These are phyloP conservation scores for Sylvia atricapilla DNA, from an alignment of 2,113 vertebrate genomes.

Conservation along the genomic window DNA sequence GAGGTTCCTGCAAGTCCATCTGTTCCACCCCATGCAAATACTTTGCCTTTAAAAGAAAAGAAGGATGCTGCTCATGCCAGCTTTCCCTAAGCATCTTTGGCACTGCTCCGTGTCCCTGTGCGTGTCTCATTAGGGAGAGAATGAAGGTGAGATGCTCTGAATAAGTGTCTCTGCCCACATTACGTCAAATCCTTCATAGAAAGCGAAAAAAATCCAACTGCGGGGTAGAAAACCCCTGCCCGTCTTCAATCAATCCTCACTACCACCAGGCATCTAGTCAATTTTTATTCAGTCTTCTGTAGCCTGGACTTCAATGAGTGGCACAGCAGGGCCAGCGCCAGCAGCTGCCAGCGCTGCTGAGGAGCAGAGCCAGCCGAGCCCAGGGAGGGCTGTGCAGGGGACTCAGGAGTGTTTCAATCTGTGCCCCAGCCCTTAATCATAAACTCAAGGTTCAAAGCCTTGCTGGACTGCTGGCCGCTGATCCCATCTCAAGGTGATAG, in stretches of 20 bases:
- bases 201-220: constrained; percentile 84
- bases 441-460: constrained; percentile 75
- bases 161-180: constrained; percentile 58
- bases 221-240: constrained; percentile 82
- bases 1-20: not conserved
- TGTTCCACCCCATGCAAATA: not conserved
- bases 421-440: constrained; percentile 76
- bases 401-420: constrained; percentile 54
- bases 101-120: not conserved
- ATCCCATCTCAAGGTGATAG: constrained; percentile 82
- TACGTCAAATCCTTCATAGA: constrained; percentile 82
- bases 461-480: constrained; percentile 67
- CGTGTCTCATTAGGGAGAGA: constrained; percentile 50
- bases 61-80: not conserved
- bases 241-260: constrained; percentile 85
- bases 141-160: constrained; percentile 35
- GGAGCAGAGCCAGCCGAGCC: not conserved
- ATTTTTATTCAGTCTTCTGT: constrained; percentile 78
- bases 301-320: constrained; percentile 82
- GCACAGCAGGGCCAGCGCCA: constrained; percentile 77
- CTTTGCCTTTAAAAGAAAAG: constrained; percentile 14
- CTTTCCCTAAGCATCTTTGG: not conserved
- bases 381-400: not conserved
- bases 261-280: constrained; percentile 79
- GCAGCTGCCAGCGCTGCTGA: constrained; percentile 31